Evolutionary conservation across 2,888 invertebrate genomes (phyloP).

Genomic region (Heteromurus nitidus): DNA sequence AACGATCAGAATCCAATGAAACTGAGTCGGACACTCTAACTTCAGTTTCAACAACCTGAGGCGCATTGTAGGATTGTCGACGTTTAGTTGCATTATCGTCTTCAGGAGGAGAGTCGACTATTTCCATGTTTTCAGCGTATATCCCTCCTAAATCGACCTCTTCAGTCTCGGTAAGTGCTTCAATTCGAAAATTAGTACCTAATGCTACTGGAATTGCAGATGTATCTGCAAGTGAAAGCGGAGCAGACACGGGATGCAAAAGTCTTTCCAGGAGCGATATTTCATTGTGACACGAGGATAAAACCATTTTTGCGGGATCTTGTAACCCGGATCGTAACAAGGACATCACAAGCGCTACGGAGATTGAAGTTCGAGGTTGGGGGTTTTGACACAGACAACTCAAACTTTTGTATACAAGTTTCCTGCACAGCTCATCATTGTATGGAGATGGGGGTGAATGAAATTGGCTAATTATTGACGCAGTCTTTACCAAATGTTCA

Average conservation of each 20-base stretch:
- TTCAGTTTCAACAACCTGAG: neutral
- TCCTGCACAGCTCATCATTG: constrained; percentile 25
- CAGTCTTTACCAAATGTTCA: constrained; percentile 42
- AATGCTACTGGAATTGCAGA: constrained; percentile 5
- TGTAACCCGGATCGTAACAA: constrained; percentile 37
- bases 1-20: neutral
- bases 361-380: constrained; percentile 29
- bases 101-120: neutral
- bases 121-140: too few species aligned
- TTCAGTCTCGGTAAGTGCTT: neutral
- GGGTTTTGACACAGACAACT: constrained; percentile 28
- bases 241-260: constrained; percentile 55
- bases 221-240: constrained; percentile 32
- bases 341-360: constrained; percentile 29
- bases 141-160: too few species aligned
- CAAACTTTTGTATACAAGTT: constrained; percentile 32
- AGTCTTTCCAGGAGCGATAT: constrained; percentile 56
- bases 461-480: constrained; percentile 29
- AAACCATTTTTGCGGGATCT: constrained; percentile 43
- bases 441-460: constrained; percentile 52
- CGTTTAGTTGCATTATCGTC: too few species aligned
- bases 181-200: too few species aligned
- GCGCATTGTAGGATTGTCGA: too few species aligned
- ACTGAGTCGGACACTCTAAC: neutral
- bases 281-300: constrained; percentile 19